These are phyloP conservation scores for Ochropleura plecta DNA, from an alignment of 2,888 invertebrate genomes.

Conservation along the genomic window DNA sequence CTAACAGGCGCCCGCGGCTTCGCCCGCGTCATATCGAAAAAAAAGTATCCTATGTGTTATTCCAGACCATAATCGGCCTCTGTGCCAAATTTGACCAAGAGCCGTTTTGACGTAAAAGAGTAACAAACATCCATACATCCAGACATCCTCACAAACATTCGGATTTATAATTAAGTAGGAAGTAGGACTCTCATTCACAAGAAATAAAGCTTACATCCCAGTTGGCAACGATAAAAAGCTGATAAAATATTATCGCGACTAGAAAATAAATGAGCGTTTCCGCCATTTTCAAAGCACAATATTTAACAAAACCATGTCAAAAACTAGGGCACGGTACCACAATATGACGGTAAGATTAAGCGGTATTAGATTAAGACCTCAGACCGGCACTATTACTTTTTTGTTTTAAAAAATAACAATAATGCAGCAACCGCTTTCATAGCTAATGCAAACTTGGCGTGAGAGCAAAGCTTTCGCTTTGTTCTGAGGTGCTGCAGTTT, in stretches of 20 bases:
- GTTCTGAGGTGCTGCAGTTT: slow-evolving; percentile 52
- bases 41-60: no score
- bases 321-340: slow-evolving; percentile 27
- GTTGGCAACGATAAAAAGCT: not conserved
- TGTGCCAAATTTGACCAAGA: no score
- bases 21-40: no score
- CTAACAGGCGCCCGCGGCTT: no score
- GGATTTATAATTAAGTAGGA: no score
- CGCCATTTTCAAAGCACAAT: slow-evolving; percentile 15
- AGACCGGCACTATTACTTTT: slow-evolving; percentile 56
- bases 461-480: slow-evolving; percentile 64
- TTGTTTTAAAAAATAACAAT: slow-evolving; percentile 59
- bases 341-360: slow-evolving; percentile 45
- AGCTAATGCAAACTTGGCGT: slow-evolving; percentile 76
- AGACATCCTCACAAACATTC: no score
- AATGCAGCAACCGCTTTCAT: slow-evolving; percentile 64
- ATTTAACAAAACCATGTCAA: slow-evolving; percentile 32
- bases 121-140: no score
- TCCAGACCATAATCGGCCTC: no score
- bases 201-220: not conserved
- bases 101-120: no score
- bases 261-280: slow-evolving; percentile 5
- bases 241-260: not conserved
- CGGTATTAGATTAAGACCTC: slow-evolving; percentile 64
- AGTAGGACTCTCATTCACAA: not conserved